Evolutionary conservation across 2,888 invertebrate genomes (phyloP).

Genomic region (Luperina nickerlii): DNA sequence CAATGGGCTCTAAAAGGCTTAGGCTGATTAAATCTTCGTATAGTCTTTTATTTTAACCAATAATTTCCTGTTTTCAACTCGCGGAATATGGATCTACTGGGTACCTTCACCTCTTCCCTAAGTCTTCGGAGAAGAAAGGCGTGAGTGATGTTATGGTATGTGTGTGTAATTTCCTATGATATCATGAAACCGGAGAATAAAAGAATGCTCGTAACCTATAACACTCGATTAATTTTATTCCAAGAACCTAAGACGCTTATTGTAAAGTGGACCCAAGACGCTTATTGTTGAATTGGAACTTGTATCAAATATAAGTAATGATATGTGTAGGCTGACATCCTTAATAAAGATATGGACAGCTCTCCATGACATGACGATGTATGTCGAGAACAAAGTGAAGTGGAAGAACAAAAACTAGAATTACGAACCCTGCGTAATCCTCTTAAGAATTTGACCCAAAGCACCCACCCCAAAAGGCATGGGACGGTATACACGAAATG

Average conservation of each 20-base stretch:
- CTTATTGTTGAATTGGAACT: not conserved
- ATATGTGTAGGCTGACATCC: not conserved
- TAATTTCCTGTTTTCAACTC: not conserved
- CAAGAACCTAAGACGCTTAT: not conserved
- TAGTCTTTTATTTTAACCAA: not conserved
- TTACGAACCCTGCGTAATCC: constrained; percentile 22
- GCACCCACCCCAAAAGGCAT: constrained; percentile 19
- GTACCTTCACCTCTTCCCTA: not conserved
- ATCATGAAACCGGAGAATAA: constrained; percentile 10
- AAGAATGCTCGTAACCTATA: not conserved
- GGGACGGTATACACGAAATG: constrained; percentile 2
- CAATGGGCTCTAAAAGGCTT: not conserved
- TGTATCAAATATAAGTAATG: not conserved
- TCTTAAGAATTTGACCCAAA: constrained; percentile 33
- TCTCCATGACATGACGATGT: not conserved
- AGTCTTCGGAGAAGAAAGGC: not conserved
- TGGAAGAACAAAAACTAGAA: constrained; percentile 29
- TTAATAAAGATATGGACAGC: not conserved
- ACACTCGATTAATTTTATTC: not conserved
- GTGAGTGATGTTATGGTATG: not conserved
- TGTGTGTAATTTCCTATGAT: not conserved
- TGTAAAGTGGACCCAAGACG: not conserved
- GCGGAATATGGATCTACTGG: not conserved
- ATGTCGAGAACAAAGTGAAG: constrained; percentile 17
- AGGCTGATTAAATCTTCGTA: too few species aligned